Evolutionary conservation across 1,140 invertebrate species (phyloP).

Genomic region (Homalodisca vitripennis): DNA sequence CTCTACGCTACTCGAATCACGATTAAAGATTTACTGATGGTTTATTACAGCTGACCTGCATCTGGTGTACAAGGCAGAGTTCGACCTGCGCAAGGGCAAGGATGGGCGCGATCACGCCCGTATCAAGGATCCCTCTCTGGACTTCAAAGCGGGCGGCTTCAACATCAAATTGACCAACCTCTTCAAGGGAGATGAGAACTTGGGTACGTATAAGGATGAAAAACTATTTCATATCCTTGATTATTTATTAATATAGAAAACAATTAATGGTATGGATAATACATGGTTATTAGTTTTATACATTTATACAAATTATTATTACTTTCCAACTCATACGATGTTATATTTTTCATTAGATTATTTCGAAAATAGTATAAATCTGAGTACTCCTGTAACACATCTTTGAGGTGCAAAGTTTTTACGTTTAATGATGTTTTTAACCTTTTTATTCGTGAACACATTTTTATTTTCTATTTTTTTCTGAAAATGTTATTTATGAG

Average conservation of each 20-base stretch:
- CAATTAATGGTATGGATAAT: not conserved
- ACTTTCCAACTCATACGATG: too few species aligned
- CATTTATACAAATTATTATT: too few species aligned
- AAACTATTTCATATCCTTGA: not conserved
- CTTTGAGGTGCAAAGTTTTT: too few species aligned
- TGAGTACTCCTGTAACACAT: too few species aligned
- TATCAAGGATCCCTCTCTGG: not conserved
- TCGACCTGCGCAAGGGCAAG: slow-evolving; percentile 22
- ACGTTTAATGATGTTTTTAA: too few species aligned
- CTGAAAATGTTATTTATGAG: too few species aligned
- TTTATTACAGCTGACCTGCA: slow-evolving; percentile 16
- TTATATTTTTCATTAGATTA: not conserved
- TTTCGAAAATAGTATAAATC: too few species aligned
- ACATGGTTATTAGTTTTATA: not conserved
- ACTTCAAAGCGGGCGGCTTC: slow-evolving; percentile 1
- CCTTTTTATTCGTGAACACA: too few species aligned
- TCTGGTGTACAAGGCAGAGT: slow-evolving; percentile 15
- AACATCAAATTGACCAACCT: slow-evolving; percentile 36
- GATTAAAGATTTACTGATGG: too few species aligned
- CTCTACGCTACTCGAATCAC: too few species aligned
- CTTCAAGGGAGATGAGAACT: slow-evolving; percentile 41
- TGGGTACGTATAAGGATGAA: slow-evolving; percentile 35
- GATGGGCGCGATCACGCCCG: slow-evolving; percentile 22
- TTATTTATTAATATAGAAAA: not conserved
- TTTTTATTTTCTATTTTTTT: too few species aligned